These are phyloP conservation scores for Myotis myotis DNA, from an alignment of 2,797 vertebrate genomes.

Conservation along the genomic window DNA sequence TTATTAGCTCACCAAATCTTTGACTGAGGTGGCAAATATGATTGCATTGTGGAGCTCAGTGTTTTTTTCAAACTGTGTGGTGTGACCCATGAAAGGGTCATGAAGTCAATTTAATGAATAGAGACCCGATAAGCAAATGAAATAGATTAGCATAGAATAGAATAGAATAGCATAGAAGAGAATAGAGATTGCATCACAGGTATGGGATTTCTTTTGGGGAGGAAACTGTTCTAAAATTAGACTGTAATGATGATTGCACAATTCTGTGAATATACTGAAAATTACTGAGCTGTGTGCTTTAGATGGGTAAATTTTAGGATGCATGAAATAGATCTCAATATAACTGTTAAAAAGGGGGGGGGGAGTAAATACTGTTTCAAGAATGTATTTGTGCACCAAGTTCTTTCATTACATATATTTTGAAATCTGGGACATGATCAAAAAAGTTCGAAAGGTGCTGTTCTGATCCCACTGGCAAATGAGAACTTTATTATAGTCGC, in stretches of 20 bases:
- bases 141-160: not conserved
- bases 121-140: not conserved
- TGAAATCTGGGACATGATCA: not conserved
- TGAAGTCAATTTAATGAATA: not conserved
- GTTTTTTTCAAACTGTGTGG: not conserved
- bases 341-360: not conserved
- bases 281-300: not conserved
- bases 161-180: not conserved
- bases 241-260: not conserved
- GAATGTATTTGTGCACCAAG: not conserved
- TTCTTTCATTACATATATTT: constrained; percentile 6
- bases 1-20: not conserved
- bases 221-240: not conserved
- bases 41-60: not conserved
- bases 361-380: not conserved
- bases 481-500: not conserved
- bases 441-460: not conserved
- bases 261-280: not conserved
- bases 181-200: not conserved
- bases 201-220: not conserved
- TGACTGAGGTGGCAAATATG: not conserved
- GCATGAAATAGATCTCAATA: not conserved
- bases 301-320: not conserved
- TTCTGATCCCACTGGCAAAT: not conserved
- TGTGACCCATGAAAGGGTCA: not conserved